These are phyloP conservation scores for Gyrodactylus salaris DNA, from an alignment of 1,140 invertebrate genomes.

Conservation along the genomic window DNA sequence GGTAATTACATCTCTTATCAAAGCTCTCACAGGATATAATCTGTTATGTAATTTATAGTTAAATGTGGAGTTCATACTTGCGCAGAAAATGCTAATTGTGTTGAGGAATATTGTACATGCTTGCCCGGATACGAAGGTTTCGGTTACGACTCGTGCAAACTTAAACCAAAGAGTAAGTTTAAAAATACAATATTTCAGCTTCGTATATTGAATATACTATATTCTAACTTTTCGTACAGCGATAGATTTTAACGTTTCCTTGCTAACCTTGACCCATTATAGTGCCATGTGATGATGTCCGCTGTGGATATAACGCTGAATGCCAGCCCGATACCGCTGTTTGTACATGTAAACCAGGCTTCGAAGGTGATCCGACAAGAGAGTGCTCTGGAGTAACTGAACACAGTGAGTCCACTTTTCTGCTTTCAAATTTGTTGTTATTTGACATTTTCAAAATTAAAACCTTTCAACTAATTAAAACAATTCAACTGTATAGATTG, in stretches of 20 bases:
- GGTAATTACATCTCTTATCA: not conserved
- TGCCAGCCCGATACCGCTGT: not conserved
- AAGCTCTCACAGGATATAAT: not conserved
- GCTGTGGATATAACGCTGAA: not conserved
- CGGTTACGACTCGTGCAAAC: not conserved
- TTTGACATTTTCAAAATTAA: no score
- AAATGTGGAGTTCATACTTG: not conserved
- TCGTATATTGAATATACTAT: no score
- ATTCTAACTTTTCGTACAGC: no score
- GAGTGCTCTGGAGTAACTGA: not conserved
- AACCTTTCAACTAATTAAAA: not conserved
- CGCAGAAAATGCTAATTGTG: not conserved
- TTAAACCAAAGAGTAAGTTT: not conserved
- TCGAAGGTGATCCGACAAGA: not conserved
- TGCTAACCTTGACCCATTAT: not conserved
- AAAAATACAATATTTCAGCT: not conserved
- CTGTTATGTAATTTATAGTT: not conserved
- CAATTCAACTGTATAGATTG: not conserved
- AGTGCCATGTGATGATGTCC: not conserved
- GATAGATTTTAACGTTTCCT: not conserved
- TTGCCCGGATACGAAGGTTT: not conserved
- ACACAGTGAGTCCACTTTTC: not conserved
- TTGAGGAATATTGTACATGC: not conserved
- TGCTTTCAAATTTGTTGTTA: not conserved
- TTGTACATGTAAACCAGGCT: not conserved